These are phyloP conservation scores for Holcopasites calliopsidis DNA, from an alignment of 1,140 invertebrate species.

Conservation along the genomic window DNA sequence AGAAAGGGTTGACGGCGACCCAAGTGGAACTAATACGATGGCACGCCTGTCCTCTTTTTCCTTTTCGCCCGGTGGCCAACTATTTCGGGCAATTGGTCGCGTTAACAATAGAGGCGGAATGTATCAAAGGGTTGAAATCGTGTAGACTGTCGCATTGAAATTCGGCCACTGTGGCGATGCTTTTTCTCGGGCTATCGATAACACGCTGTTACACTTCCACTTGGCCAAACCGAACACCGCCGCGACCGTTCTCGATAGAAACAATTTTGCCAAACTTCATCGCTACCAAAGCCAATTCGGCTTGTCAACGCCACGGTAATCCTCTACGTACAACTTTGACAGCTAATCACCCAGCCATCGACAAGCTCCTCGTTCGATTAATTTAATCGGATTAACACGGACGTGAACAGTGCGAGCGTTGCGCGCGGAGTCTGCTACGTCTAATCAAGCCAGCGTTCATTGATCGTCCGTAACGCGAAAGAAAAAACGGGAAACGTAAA, in stretches of 20 bases:
- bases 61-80: conserved; percentile 20
- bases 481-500: neutral
- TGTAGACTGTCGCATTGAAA: conserved; percentile 23
- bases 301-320: neutral
- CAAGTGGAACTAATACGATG: conserved; percentile 30
- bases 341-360: neutral
- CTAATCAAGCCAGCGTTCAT: conserved; percentile 4
- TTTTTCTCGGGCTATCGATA: conserved; percentile 18
- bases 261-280: neutral
- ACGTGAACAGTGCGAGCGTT: no score
- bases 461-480: no score
- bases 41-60: neutral
- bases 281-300: neutral
- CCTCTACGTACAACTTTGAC: no score
- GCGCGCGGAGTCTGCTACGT: neutral
- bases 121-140: conserved; percentile 41
- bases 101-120: conserved; percentile 40
- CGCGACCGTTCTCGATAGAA: no score
- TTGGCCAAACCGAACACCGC: conserved; percentile 4
- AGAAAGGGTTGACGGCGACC: neutral
- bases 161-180: neutral
- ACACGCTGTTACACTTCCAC: conserved; percentile 29
- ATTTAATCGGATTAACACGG: conserved; percentile 6
- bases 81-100: conserved; percentile 28
- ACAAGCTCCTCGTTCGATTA: neutral